phyloP scores from a whole-genome alignment of 2,113 vertebrate genomes.

The Rynchops niger region DNA sequence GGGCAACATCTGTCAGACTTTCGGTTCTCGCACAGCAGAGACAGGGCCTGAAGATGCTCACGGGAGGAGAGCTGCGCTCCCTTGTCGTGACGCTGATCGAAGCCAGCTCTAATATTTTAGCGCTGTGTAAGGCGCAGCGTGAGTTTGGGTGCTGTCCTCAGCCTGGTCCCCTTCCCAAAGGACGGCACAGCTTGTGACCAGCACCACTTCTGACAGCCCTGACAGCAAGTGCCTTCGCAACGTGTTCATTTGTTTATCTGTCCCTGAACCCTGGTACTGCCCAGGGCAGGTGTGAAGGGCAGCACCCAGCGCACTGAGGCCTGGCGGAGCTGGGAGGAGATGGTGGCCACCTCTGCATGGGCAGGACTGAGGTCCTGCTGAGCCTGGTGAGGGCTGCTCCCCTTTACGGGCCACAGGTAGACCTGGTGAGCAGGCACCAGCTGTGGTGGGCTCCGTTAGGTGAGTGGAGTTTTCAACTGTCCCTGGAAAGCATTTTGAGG shows the following conservation, averaged over 20 bases:
- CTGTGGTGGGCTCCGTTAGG: not conserved
- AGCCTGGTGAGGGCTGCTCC: not conserved
- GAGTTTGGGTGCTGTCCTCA: not conserved
- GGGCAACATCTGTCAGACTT: not conserved
- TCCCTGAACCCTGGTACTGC: not conserved
- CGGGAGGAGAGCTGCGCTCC: not conserved
- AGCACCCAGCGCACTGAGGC: fast-evolving
- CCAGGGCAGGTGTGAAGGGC: not conserved
- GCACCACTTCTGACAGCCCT: not conserved
- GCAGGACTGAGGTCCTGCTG: not conserved
- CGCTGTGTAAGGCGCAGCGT: fast-evolving
- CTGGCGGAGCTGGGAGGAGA: not conserved
- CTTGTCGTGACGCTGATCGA: not conserved
- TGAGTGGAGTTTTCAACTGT: not conserved
- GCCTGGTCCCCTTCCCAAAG: not conserved
- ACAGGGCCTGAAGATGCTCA: not conserved
- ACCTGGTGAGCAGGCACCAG: not conserved
- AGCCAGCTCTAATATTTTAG: not conserved
- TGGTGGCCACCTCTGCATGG: too few relatives aligned
- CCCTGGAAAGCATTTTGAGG: not conserved
- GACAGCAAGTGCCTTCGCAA: not conserved
- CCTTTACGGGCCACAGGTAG: too few relatives aligned
- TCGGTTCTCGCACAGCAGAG: not conserved
- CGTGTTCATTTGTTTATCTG: not conserved
- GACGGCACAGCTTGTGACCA: not conserved